phyloP scores from a whole-genome alignment of 1,140 invertebrate species.

The Drosophila ironensis region DNA sequence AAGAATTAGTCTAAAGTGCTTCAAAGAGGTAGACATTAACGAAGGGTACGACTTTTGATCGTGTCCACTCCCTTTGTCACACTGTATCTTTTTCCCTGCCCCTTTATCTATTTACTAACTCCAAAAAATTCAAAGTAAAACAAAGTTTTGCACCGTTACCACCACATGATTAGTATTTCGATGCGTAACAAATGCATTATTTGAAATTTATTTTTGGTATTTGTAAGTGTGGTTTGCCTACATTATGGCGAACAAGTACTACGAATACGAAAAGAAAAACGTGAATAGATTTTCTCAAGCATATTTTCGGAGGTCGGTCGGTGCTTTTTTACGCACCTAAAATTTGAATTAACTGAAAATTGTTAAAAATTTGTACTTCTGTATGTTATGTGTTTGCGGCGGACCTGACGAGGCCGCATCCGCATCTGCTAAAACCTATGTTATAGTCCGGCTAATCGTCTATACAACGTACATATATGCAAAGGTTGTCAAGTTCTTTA shows the following conservation, averaged over 20 bases:
- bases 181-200: slow-evolving; percentile 25
- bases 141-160: slow-evolving; percentile 77
- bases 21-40: slow-evolving; percentile 6
- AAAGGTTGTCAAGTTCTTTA: too few relatives aligned
- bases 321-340: slow-evolving; percentile 40
- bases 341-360: neutral
- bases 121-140: slow-evolving; percentile 21
- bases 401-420: neutral
- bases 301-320: slow-evolving; percentile 81
- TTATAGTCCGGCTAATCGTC: slow-evolving; percentile 28
- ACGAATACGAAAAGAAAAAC: slow-evolving; percentile 62
- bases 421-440: slow-evolving; percentile 26
- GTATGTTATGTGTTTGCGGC: too few relatives aligned
- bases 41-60: neutral
- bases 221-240: neutral
- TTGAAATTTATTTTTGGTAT: slow-evolving; percentile 28
- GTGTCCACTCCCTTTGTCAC: neutral
- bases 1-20: neutral
- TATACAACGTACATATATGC: too few relatives aligned
- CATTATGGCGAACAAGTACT: slow-evolving; percentile 30
- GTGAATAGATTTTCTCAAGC: slow-evolving; percentile 82
- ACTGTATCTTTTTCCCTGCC: slow-evolving; percentile 17
- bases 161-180: slow-evolving; percentile 69
- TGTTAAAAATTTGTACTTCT: slow-evolving; percentile 14
- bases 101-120: slow-evolving; percentile 29